Base-by-base conservation (phyloP, 2,888 invertebrate species). In the Entomobrya proxima region DNA sequence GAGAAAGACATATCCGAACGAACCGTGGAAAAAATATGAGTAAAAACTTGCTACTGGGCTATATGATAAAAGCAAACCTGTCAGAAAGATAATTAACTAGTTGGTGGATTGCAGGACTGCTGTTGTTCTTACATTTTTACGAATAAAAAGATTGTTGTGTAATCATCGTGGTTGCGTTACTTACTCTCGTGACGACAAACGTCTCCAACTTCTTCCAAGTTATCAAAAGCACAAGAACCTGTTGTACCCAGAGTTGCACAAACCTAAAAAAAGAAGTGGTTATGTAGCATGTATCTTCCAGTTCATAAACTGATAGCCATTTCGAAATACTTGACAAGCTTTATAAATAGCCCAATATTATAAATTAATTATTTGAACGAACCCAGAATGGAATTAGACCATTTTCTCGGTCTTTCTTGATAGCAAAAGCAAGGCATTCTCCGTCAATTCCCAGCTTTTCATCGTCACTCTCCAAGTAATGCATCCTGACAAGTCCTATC, bases 191-290 rank as follows among this genome's bases (percentile, higher is more conserved):
- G 88, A 44, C 88, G 88, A 94, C 95, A 95, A 84, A 95, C 93
- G 1, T 93, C 93, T 40, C 94, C 94, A 2, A 94, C 91, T 91
- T 95, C 94, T 44, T 94, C 93, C 9, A 99, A 93, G 91, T 96
- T 96, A 92, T 99, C 99, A 91, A 99, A 99, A 2, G 98, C 95
- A 91, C 99, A 99, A 21, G 98, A 96, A 0, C 98, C 98, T 0
- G 99, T 99, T 0, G 98, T 98, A 21, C 99, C 99, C 35, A 99
- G 93, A 5, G 98, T 98, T 21, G 96, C 97, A 91, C 98, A 98
- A 2, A 98, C 95, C 98, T 98, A 92, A 80, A 88, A 83, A 86
- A 27, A 72, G 15, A 72, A 37, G 15, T 37, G 21, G 4, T 7
- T 11, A 40, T 40, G 9, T 40, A 40, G 9, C 15, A 11, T 7